phyloP scores from a whole-genome alignment of 2,888 invertebrate species.

The Diarsia mendica region DNA sequence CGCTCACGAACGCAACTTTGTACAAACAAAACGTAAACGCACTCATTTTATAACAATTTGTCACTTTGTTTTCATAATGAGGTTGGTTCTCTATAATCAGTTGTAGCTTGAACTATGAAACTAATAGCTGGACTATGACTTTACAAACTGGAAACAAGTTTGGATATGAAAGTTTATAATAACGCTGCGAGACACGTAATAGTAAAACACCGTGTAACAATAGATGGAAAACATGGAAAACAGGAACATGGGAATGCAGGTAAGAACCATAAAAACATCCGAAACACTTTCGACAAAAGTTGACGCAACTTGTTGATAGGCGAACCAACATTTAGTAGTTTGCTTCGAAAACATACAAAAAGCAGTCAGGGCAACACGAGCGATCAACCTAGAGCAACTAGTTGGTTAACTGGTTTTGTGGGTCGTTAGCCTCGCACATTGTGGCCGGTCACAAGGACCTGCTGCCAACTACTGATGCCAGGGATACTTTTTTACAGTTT shows the following conservation, averaged over 20 bases:
- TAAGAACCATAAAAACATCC: neutral
- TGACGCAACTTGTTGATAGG: conserved; percentile 12
- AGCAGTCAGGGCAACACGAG: conserved; percentile 47
- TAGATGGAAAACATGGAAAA: conserved; percentile 4
- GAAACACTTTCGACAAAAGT: conserved; percentile 6
- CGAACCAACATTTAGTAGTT: neutral
- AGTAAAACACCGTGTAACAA: conserved; percentile 4
- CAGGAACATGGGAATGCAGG: neutral
- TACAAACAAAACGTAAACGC: conserved; percentile 27
- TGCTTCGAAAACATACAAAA: conserved; percentile 56
- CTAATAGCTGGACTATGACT: conserved; percentile 7
- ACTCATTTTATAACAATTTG: conserved; percentile 32
- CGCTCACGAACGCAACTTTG: conserved; percentile 32
- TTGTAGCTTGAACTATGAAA: neutral
- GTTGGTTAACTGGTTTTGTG: conserved; percentile 72
- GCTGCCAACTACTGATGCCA: conserved; percentile 34
- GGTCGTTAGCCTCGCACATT: conserved; percentile 72
- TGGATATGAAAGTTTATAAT: conserved; percentile 22
- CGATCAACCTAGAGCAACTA: conserved; percentile 62
- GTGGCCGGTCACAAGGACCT: conserved; percentile 47
- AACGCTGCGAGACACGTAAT: neutral
- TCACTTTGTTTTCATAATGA: conserved; percentile 20
- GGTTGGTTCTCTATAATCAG: conserved; percentile 3
- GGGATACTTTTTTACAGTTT: conserved; percentile 10
- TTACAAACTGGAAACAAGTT: conserved; percentile 11